phyloP scores from a whole-genome alignment of 2,113 vertebrate genomes.

The Colinus virginianus region DNA sequence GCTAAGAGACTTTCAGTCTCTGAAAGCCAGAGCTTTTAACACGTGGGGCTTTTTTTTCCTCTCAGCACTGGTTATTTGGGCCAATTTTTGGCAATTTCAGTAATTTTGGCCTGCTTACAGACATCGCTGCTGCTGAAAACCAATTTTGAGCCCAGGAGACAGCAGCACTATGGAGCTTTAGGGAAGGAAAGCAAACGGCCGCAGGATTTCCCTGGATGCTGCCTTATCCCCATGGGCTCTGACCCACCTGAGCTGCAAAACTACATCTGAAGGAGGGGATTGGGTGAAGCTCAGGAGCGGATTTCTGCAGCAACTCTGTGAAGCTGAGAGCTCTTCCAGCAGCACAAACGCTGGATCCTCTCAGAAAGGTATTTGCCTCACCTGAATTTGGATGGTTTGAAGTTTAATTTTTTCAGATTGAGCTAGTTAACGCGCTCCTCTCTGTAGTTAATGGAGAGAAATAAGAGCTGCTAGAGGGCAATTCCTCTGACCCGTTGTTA shows the following conservation, averaged over 20 bases:
- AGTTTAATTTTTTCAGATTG: background rate
- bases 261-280: background rate
- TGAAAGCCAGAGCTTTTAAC: background rate
- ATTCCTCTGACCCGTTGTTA: background rate
- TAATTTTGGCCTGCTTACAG: background rate
- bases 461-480: background rate
- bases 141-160: background rate
- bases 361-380: fast-evolving
- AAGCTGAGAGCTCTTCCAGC: fast-evolving
- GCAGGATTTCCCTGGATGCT: background rate
- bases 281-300: background rate
- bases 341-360: background rate
- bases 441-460: background rate
- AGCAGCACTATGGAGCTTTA: background rate
- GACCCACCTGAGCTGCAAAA: background rate
- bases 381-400: background rate
- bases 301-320: fast-evolving
- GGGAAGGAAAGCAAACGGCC: background rate
- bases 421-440: background rate
- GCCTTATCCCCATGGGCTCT: background rate
- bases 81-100: background rate
- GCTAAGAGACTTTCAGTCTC: background rate
- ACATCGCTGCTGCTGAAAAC: fast-evolving
- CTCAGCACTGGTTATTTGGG: background rate
- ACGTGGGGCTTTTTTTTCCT: background rate